phyloP scores from a whole-genome alignment of 2,888 invertebrate genomes.

The Monoplex corrugatus region DNA sequence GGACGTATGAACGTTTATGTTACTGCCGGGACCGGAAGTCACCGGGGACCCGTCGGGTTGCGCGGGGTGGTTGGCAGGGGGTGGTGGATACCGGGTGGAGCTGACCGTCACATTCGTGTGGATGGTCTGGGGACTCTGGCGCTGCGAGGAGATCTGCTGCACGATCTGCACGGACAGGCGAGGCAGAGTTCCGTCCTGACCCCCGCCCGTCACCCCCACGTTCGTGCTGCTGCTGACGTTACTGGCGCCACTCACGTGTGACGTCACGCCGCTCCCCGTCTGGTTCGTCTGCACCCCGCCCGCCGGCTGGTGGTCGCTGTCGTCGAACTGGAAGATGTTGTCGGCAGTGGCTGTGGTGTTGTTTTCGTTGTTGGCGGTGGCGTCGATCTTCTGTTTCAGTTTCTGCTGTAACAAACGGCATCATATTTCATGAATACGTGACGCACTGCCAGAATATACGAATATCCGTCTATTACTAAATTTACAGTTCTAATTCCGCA shows the following conservation, averaged over 20 bases:
- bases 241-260: slow-evolving; percentile 49
- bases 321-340: slow-evolving; percentile 68
- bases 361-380: slow-evolving; percentile 56
- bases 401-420: slow-evolving; percentile 63
- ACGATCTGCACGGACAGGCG: slow-evolving; percentile 94
- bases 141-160: slow-evolving; percentile 88
- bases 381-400: slow-evolving; percentile 73
- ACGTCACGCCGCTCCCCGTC: slow-evolving; percentile 27
- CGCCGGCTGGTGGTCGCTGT: slow-evolving; percentile 60
- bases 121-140: slow-evolving; percentile 94
- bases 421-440: neutral
- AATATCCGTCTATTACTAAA: too few species aligned
- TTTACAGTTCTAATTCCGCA: too few species aligned
- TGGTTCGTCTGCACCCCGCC: neutral
- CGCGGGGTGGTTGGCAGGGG: slow-evolving; percentile 11
- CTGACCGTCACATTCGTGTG: slow-evolving; percentile 94
- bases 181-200: slow-evolving; percentile 51
- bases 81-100: slow-evolving; percentile 65
- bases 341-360: slow-evolving; percentile 53
- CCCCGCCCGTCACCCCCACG: slow-evolving; percentile 46
- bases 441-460: too few species aligned
- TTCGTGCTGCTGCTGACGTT: slow-evolving; percentile 45
- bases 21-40: neutral
- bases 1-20: slow-evolving; percentile 45
- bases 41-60: slow-evolving; percentile 18